phyloP scores from a whole-genome alignment of 2,797 vertebrate genomes.

The Rhabdophis nuchalis region DNA sequence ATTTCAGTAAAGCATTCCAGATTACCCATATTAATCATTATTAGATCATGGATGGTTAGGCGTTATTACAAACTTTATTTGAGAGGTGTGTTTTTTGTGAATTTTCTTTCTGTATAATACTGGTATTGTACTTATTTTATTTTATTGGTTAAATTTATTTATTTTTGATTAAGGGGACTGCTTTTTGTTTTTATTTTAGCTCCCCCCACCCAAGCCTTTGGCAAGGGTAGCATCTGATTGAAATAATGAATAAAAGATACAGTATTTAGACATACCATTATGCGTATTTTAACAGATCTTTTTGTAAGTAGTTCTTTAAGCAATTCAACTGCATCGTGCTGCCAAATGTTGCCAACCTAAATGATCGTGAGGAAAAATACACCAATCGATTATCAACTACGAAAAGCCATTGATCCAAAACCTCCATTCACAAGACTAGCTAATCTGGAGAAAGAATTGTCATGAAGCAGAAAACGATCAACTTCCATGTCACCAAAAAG shows the following conservation, averaged over 20 bases:
- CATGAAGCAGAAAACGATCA: background rate
- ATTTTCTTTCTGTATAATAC: background rate
- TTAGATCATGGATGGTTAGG: background rate
- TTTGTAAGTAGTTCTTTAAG: conserved; percentile 80
- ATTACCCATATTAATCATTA: background rate
- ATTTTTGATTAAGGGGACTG: background rate
- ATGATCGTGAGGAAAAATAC: conserved; percentile 9
- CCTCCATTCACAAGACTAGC: background rate
- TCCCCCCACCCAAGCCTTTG: background rate
- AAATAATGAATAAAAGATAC: background rate
- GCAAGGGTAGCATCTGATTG: background rate
- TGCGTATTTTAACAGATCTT: conserved; percentile 72
- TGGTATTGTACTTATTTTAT: background rate
- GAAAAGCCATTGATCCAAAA: background rate
- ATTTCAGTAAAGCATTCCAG: background rate
- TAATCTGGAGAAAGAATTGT: background rate
- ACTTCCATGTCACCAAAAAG: background rate
- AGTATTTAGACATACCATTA: conserved; percentile 71
- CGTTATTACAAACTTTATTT: background rate
- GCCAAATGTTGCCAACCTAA: conserved; percentile 84
- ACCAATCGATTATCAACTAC: background rate
- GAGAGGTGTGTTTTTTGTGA: background rate
- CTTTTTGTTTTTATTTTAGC: background rate
- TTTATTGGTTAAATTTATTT: background rate
- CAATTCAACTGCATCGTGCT: conserved; percentile 80